Base-by-base conservation (phyloP, 2,797 vertebrate genomes). In the Anguilla megastoma region DNA sequence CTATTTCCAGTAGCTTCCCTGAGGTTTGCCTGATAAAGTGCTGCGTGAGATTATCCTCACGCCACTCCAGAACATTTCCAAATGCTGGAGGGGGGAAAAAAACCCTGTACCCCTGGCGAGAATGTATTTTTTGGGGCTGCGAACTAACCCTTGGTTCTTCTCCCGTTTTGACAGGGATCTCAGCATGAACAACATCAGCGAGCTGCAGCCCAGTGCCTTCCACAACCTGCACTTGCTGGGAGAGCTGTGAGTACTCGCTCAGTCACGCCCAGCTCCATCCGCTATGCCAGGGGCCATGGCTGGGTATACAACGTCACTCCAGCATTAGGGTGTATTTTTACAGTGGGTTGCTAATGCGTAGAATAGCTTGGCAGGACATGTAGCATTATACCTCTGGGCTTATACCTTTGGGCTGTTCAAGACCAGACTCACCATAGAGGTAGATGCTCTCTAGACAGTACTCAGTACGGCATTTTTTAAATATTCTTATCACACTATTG, bases 141-240 rank as follows among this genome's bases (percentile, higher is more conserved):
- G 14, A 45, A 30, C 18, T 41, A 66, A 66, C 3, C 45, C 21
- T 48, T 2, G 2, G 71, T 80, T 89, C 0, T 84, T 88, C 89
- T 90, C 90, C 90, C 90, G 92, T 89, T 93, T 87, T 21, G 0
- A 2, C 88, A 99, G 98, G 87, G 98, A 99, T 90, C 95, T 99
- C 92, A 99, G 98, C 89, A 98, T 99, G 98, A 99, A 99, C 95
- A 99, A 98, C 95, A 98, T 99, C 92, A 98, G 97, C 0, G 93
- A 94, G 92, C 96, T 99, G 89, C 96, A 95, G 91, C 97, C 97
- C 8, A 94, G 95, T 18, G 89, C 94, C 6, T 98, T 99, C 93
- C 95, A 80, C 18, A 96, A 94, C 87, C 96, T 99, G 94, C 97
- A 97, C 91, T 97, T 98, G 95, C 92, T 99, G 92, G 97, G 97